Percentiles rank a stretch among this genome's conserved stretches.
Evolutionary conservation across 2,113 vertebrate species (phyloP).

Genomic region (Tringa solitaria): DNA sequence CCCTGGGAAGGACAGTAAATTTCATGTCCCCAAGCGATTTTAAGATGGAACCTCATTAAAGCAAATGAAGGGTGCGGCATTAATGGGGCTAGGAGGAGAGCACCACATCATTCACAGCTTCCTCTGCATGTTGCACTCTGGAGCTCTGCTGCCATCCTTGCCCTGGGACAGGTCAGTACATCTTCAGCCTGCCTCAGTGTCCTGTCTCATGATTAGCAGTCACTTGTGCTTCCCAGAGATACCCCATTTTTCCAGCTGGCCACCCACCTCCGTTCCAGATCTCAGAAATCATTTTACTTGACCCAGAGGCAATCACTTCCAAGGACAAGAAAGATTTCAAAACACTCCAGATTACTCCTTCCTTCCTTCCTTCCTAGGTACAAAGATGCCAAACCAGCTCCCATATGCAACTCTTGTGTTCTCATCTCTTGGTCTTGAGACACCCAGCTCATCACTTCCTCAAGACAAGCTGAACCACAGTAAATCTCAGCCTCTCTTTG

Average conservation of each 20-base stretch:
- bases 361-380: neutral
- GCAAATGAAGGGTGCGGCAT: neutral
- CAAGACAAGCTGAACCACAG: neutral
- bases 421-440: neutral
- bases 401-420: neutral
- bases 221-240: neutral
- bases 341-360: neutral
- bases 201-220: neutral
- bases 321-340: neutral
- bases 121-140: neutral
- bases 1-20: neutral
- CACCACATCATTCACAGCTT: neutral
- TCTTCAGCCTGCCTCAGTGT: neutral
- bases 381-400: neutral
- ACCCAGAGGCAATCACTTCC: neutral
- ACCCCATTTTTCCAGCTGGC: neutral
- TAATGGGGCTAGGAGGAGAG: neutral
- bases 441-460: neutral
- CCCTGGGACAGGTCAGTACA: neutral
- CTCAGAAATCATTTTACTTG: neutral
- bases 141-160: neutral
- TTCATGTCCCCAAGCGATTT: neutral
- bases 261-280: neutral
- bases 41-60: neutral
- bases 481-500: neutral